phyloP scores from a whole-genome alignment of 2,888 invertebrate genomes.

The Noctua janthe region DNA sequence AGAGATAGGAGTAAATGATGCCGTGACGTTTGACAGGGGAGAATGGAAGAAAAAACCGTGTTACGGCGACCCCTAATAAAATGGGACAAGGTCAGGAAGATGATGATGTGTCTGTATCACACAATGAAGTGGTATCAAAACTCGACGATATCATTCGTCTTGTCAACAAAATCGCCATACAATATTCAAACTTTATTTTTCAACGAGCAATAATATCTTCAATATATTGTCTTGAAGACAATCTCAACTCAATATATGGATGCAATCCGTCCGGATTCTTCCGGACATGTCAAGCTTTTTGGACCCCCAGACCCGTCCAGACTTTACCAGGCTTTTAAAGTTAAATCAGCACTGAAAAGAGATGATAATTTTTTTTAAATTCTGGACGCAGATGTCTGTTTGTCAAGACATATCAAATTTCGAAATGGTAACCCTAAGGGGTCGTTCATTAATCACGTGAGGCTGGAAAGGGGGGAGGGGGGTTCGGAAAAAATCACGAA shows the following conservation, averaged over 20 bases:
- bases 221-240: not conserved
- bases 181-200: slow-evolving; percentile 1
- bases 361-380: not conserved
- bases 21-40: too few relatives aligned
- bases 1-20: too few relatives aligned
- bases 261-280: not conserved
- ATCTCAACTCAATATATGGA: not conserved
- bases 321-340: not conserved
- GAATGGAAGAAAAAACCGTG: too few relatives aligned
- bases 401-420: not conserved
- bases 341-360: not conserved
- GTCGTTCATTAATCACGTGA: too few relatives aligned
- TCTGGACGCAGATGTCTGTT: not conserved
- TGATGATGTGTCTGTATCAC: not conserved
- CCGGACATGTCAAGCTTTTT: not conserved
- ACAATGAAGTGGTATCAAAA: not conserved
- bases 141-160: not conserved
- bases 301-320: not conserved
- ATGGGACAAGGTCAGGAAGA: too few relatives aligned
- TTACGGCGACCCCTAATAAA: too few relatives aligned
- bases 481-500: too few relatives aligned
- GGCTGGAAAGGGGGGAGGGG: too few relatives aligned
- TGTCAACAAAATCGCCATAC: not conserved
- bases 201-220: not conserved
- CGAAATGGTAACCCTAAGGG: not conserved